Evolutionary conservation across 1,140 invertebrate species (phyloP), one percentile per base, ranked within the genome.

Genomic region (Penaeus japonicus): DNA sequence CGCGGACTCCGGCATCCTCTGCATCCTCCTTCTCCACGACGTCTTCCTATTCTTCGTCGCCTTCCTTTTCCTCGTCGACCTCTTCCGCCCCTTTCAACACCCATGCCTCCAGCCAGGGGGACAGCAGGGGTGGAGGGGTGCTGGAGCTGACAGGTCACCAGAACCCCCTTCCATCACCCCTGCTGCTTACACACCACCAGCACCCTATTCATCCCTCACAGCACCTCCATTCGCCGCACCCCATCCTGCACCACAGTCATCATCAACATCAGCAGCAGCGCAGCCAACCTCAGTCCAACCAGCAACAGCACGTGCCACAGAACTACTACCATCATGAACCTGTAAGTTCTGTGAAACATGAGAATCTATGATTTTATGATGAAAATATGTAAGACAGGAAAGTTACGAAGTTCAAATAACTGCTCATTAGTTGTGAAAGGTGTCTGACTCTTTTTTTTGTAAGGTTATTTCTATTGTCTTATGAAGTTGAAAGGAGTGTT

Each of bases 261-360:
- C 59, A 62, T 17, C 85, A 47, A 15, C 75, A 87, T 39, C 85
- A 86, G 27, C 77, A 70, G 17, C 86, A 81, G n/a, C 65, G 80
- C 4, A 12, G 22, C 27, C 87, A 83, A n/a, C 87, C 79, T 1
- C 87, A 83, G 65, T n/a, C 70, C 47, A 78, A 20, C 54, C 84
- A 77, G 30, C 84, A 85, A 17, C 39, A 65, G 27, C 84, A 85
- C n/a, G 39, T n/a, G 12, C 15, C 84, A 5, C 87, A 73, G 27
- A 88, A 55, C 55, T 88, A 83, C 54, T 88, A 78, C 53, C 80
- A 83, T 18, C 80, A 82, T 77, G 87, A 88, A 22, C 87, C 83
- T 27, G 87, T 88, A 55, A 77, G 70, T 73, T 27, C 20, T 30
- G 15, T 5, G 22, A 27, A 47, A 47, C 10, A 7, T 12, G 2